Percentiles rank a stretch among this genome's conserved stretches.
Conservation (phyloP, 2,113 vertebrate genomes). For the Thryonomys swinderianus region DNA sequence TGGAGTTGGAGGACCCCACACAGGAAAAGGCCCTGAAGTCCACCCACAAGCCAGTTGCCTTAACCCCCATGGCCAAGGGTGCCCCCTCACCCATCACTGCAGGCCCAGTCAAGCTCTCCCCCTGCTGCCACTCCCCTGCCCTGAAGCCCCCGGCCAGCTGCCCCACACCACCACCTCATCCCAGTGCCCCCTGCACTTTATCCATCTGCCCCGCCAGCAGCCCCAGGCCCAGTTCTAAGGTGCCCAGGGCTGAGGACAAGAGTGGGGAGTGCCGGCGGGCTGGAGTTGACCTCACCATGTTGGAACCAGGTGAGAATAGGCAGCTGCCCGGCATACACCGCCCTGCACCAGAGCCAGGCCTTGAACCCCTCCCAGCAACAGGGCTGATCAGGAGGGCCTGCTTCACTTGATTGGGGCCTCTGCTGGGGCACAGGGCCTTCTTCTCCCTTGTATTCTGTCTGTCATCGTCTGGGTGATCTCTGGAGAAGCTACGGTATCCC, state of each 20-base stretch:
- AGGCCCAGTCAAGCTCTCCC: constrained; percentile 90
- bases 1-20: constrained; percentile 90
- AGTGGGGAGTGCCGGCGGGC: constrained; percentile 88
- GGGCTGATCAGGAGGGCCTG: not conserved
- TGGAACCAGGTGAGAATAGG: constrained; percentile 91
- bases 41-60: constrained; percentile 92
- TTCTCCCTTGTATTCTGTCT: not conserved
- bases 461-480: rapidly evolving
- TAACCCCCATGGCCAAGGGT: constrained; percentile 89
- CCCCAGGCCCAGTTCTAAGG: constrained; percentile 89
- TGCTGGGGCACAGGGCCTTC: not conserved
- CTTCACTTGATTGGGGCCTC: not conserved
- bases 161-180: constrained; percentile 79
- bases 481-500: not conserved
- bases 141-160: constrained; percentile 89
- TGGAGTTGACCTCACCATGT: constrained; percentile 88
- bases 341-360: rapidly evolving
- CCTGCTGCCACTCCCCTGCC: constrained; percentile 93
- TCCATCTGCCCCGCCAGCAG: constrained; percentile 90
- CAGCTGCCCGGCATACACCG: not conserved
- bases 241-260: constrained; percentile 88
- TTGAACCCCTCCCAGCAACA: not conserved
- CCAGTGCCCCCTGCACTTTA: constrained; percentile 91
- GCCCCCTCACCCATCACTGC: constrained; percentile 82
- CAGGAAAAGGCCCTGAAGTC: constrained; percentile 92